Conservation (phyloP, 2,113 vertebrate genomes). For the Oophaga pumilio region DNA sequence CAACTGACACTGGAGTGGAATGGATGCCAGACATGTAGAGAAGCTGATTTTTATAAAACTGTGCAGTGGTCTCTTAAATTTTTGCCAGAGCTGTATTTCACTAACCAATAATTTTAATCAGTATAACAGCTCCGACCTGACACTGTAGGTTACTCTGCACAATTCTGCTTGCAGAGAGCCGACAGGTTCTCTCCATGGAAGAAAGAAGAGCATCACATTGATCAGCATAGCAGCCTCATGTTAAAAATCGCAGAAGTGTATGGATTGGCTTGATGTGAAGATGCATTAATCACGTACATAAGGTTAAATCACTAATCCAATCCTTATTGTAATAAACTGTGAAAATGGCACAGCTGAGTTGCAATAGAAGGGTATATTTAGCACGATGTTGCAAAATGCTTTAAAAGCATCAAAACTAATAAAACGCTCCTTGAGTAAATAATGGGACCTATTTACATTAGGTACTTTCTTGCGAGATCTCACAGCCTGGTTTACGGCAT, state of each 20-base stretch:
- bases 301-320: too few relatives aligned
- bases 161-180: too few relatives aligned
- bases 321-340: neutral
- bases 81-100: too few relatives aligned
- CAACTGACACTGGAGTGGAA: too few relatives aligned
- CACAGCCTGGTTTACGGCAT: neutral
- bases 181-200: neutral
- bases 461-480: too few relatives aligned
- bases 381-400: neutral
- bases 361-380: neutral
- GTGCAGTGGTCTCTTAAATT: too few relatives aligned
- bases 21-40: too few relatives aligned
- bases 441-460: neutral
- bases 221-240: neutral
- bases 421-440: neutral
- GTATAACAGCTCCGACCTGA: too few relatives aligned
- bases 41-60: too few relatives aligned
- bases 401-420: too few relatives aligned
- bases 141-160: too few relatives aligned
- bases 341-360: neutral
- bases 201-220: neutral
- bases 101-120: too few relatives aligned
- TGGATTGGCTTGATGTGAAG: neutral
- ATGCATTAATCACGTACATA: neutral
- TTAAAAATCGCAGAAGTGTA: neutral